Conservation (phyloP, 64 coral and sea anemone species). For the Montipora cactus region DNA sequence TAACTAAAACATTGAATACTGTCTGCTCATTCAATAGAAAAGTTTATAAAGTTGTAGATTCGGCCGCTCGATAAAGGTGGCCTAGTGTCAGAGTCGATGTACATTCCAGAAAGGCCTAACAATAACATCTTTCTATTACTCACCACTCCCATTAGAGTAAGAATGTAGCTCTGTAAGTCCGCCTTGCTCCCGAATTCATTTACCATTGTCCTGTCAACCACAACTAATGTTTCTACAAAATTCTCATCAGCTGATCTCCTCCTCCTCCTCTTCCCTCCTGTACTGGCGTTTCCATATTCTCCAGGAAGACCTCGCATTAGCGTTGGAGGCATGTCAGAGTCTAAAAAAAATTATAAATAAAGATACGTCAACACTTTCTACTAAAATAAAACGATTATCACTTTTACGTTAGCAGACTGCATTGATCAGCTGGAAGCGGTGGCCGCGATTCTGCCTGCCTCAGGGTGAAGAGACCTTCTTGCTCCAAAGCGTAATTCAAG, state of each 20-base stretch:
- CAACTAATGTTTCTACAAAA: conserved; percentile 81
- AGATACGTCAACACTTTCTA: neutral
- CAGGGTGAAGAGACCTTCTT: neutral
- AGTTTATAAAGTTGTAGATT: no score
- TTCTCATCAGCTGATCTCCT: conserved; percentile 69
- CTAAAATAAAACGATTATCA: neutral
- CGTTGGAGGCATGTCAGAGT: conserved; percentile 24
- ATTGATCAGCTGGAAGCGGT: neutral
- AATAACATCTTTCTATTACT: neutral
- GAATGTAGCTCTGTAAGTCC: conserved; percentile 82
- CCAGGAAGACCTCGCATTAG: neutral
- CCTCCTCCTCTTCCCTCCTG: neutral
- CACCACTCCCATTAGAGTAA: conserved; percentile 92
- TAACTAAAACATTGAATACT: no score
- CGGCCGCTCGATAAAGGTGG: no score
- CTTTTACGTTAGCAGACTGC: neutral
- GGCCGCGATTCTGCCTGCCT: neutral
- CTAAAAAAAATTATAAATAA: neutral
- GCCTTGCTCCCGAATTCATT: conserved; percentile 83
- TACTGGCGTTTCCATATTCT: neutral
- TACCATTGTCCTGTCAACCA: conserved; percentile 83
- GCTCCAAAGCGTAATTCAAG: neutral
- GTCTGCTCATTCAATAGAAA: no score
- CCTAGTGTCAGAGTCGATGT: no score
- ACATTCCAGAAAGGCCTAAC: no score